phyloP scores from a whole-genome alignment of 2,113 vertebrate species.

The Cyanoderma ruficeps region DNA sequence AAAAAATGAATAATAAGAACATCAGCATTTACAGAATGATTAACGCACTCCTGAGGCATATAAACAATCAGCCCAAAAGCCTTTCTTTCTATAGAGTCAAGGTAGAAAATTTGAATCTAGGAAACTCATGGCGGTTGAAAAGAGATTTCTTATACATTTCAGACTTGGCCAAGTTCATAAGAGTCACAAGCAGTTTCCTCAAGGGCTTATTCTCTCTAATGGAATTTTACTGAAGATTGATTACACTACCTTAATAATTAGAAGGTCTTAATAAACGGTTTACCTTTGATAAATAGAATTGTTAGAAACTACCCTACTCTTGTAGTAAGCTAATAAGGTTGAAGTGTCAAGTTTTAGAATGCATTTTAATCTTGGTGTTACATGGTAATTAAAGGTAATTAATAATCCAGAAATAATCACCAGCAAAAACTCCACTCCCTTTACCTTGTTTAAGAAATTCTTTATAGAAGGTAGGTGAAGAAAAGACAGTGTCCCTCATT shows the following conservation, averaged over 20 bases:
- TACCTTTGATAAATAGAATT: conserved; percentile 73
- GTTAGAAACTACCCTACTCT: conserved; percentile 12
- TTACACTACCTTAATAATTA: conserved; percentile 73
- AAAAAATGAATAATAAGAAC: neutral
- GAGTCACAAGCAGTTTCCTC: conserved; percentile 46
- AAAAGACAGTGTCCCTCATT: neutral
- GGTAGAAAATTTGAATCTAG: neutral
- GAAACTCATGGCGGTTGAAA: neutral
- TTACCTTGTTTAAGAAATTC: neutral
- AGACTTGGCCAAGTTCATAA: conserved; percentile 45
- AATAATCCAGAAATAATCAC: conserved; percentile 55
- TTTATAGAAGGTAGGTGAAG: neutral
- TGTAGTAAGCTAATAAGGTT: conserved; percentile 67
- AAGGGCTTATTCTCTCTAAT: conserved; percentile 58
- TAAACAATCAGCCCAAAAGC: neutral
- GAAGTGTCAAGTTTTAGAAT: conserved; percentile 66
- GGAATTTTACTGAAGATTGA: conserved; percentile 70
- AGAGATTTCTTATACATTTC: neutral
- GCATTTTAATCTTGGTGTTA: conserved; percentile 56
- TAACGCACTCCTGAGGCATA: neutral
- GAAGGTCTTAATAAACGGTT: conserved; percentile 69
- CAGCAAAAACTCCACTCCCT: neutral
- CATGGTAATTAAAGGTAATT: conserved; percentile 47
- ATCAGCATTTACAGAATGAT: neutral
- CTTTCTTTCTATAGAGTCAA: neutral